phyloP scores from a whole-genome alignment of 1,140 invertebrate species.

The Megalopta genalis region DNA sequence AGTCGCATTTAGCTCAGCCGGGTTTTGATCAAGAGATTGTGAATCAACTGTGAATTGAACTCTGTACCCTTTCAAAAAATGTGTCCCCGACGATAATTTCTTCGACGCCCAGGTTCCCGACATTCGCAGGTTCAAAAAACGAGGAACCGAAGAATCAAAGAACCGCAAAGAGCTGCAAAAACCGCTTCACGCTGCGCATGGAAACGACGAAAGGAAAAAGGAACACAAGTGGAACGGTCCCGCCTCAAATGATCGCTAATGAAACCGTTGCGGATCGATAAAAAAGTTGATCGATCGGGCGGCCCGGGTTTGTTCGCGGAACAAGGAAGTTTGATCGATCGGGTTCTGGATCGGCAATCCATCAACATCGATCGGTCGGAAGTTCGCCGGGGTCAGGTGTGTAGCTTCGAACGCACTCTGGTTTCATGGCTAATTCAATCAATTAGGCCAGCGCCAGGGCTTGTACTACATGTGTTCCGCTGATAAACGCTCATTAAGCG shows the following conservation, averaged over 20 bases:
- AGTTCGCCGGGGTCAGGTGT: constrained; percentile 51
- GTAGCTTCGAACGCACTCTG: constrained; percentile 17
- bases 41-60: too few species aligned
- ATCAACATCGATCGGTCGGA: constrained; percentile 37
- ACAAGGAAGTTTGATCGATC: constrained; percentile 43
- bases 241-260: constrained; percentile 33
- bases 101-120: too few species aligned
- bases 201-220: neutral
- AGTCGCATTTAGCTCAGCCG: too few species aligned
- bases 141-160: neutral
- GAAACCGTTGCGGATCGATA: constrained; percentile 1
- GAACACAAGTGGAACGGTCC: neutral
- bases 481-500: constrained; percentile 49
- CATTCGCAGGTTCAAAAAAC: neutral
- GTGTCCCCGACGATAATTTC: too few species aligned
- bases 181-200: neutral
- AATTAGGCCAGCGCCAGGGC: constrained; percentile 36
- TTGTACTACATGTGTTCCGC: constrained; percentile 32
- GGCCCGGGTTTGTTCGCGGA: neutral
- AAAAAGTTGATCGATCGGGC: constrained; percentile 51
- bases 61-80: too few species aligned
- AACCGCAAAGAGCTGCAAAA: neutral
- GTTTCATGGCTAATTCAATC: constrained; percentile 49
- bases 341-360: constrained; percentile 14
- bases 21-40: too few species aligned